Percentiles rank a stretch among this genome's conserved stretches.
Evolutionary conservation across 2,113 vertebrate genomes (phyloP).

Genomic region (Brachirus orientalis): DNA sequence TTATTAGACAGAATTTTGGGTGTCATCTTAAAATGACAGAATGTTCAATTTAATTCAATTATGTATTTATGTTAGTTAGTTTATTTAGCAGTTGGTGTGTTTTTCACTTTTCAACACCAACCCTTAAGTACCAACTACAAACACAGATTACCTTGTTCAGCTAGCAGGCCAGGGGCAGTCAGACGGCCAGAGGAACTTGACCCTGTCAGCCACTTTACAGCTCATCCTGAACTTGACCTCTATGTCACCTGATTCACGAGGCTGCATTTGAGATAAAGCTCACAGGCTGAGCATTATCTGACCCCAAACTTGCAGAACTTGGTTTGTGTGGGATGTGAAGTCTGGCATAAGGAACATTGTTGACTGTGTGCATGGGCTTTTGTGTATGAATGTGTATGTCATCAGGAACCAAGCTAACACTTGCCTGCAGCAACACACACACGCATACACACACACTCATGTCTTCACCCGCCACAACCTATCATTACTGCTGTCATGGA

Average conservation of each 20-base stretch:
- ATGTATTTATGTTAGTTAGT: background rate
- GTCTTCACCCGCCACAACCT: conserved; percentile 84
- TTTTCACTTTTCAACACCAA: background rate
- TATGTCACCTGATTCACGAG: conserved; percentile 42
- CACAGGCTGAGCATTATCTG: conserved; percentile 46
- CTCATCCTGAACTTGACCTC: conserved; percentile 70
- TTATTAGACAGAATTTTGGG: background rate
- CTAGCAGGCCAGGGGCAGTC: conserved; percentile 28
- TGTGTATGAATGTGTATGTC: conserved; percentile 50
- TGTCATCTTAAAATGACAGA: background rate
- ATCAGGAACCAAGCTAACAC: conserved; percentile 64
- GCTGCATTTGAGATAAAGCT: conserved; percentile 15
- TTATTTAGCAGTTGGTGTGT: background rate
- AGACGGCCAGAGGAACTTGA: conserved; percentile 45
- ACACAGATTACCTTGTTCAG: conserved; percentile 9
- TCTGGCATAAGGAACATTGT: conserved; percentile 70
- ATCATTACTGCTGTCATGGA: conserved; percentile 79
- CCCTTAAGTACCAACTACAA: background rate
- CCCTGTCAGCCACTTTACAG: conserved; percentile 13
- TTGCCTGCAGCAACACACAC: conserved; percentile 72
- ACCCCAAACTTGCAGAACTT: conserved; percentile 49
- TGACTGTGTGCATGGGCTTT: conserved; percentile 41
- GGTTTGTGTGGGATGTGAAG: conserved; percentile 61
- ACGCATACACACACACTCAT: conserved; percentile 61
- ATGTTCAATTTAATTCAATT: background rate